These are phyloP conservation scores for Hypomesus transpacificus DNA, from an alignment of 2,113 vertebrate genomes.

Conservation along the genomic window DNA sequence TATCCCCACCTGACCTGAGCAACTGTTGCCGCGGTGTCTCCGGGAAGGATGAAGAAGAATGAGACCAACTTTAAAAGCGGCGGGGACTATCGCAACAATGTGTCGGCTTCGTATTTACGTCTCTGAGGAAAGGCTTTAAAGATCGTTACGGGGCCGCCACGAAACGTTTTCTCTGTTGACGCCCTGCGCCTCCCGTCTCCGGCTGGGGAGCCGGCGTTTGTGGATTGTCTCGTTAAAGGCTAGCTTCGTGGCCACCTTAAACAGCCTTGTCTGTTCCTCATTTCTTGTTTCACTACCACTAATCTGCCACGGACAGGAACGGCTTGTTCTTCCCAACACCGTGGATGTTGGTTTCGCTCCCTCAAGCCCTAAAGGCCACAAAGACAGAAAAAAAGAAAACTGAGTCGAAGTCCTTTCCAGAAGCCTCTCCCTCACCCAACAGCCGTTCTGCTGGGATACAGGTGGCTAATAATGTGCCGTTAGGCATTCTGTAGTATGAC, in stretches of 20 bases:
- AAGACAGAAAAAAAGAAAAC: not conserved
- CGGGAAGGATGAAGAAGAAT: conserved; percentile 28
- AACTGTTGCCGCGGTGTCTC: conserved; percentile 23
- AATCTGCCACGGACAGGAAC: no score
- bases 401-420: not conserved
- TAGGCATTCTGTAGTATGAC: conserved; percentile 55
- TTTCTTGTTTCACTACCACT: not conserved
- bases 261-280: no score
- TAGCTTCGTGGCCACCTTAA: no score
- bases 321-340: no score
- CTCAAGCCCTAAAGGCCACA: no score
- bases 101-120: not conserved
- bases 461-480: conserved; percentile 63
- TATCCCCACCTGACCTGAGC: conserved; percentile 21
- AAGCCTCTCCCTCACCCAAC: conserved; percentile 21
- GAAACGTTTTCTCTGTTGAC: no score
- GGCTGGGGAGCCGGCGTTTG: no score
- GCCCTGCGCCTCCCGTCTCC: no score
- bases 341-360: no score
- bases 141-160: no score
- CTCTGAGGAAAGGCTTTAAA: not conserved
- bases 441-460: conserved; percentile 33
- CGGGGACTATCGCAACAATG: no score
- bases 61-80: not conserved
- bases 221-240: no score